These are phyloP conservation scores for Umimayanthus chanpuru DNA, from an alignment of 92 coral and sea anemone genomes.

Conservation along the genomic window DNA sequence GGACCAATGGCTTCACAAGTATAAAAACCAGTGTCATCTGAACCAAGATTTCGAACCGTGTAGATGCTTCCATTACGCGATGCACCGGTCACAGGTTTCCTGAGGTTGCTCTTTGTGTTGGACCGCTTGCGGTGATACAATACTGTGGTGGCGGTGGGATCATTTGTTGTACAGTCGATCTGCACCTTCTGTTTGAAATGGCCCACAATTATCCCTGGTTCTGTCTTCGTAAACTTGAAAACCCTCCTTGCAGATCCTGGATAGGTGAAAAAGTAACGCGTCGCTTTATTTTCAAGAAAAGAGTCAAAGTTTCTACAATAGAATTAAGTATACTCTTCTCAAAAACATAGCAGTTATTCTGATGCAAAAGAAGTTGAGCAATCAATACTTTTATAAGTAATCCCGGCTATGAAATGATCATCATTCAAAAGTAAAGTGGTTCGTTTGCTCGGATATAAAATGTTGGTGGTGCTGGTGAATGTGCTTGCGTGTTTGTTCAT, in stretches of 20 bases:
- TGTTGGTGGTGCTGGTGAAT: neutral
- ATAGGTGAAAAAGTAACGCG: neutral
- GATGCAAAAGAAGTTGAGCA: neutral
- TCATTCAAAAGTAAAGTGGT: too few relatives aligned
- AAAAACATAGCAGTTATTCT: neutral
- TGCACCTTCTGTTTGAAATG: neutral
- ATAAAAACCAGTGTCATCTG: constrained; percentile 15
- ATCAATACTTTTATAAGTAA: too few relatives aligned
- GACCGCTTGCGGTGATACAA: constrained; percentile 25
- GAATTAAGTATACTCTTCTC: neutral
- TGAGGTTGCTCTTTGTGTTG: neutral
- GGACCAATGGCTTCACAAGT: neutral
- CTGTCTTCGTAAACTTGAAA: constrained; percentile 4
- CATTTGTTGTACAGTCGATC: constrained; percentile 37
- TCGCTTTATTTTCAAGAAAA: neutral
- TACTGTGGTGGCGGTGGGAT: neutral
- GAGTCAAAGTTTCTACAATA: neutral
- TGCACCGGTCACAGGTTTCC: neutral
- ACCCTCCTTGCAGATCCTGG: neutral
- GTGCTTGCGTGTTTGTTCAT: too few relatives aligned
- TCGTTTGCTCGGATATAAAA: neutral
- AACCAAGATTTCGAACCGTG: neutral
- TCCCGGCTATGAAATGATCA: too few relatives aligned
- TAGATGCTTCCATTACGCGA: constrained; percentile 19
- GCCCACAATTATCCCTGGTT: neutral